phyloP scores from a whole-genome alignment of 2,888 invertebrate species.

The Loripinus fragilis region DNA sequence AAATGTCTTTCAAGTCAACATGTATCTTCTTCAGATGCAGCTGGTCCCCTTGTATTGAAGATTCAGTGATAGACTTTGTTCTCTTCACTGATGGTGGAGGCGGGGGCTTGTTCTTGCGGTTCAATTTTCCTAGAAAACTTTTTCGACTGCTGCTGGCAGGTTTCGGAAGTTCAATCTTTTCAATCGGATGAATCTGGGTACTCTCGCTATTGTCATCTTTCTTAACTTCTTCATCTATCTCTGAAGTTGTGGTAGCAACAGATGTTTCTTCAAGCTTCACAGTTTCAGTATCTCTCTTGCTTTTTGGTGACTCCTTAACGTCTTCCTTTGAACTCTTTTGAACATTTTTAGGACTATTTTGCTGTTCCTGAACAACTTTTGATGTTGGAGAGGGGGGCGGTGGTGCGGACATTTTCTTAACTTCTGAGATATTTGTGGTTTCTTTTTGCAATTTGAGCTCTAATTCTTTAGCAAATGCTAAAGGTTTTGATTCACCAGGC shows the following conservation, averaged over 20 bases:
- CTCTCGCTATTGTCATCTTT: slow-evolving; percentile 30
- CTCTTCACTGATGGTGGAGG: slow-evolving; percentile 73
- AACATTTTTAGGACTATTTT: slow-evolving; percentile 41
- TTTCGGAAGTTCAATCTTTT: slow-evolving; percentile 77
- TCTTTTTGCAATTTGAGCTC: slow-evolving; percentile 69
- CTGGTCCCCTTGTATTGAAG: slow-evolving; percentile 63
- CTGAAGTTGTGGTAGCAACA: slow-evolving; percentile 34
- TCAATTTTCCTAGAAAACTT: slow-evolving; percentile 76
- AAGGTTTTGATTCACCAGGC: slow-evolving; percentile 50
- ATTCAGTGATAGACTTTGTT: slow-evolving; percentile 76
- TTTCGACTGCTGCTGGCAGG: slow-evolving; percentile 69
- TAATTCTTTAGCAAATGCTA: slow-evolving; percentile 72
- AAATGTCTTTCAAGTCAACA: slow-evolving; percentile 74
- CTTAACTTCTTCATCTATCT: slow-evolving; percentile 25
- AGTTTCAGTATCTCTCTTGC: slow-evolving; percentile 15
- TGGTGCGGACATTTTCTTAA: slow-evolving; percentile 50
- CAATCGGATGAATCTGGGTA: slow-evolving; percentile 39
- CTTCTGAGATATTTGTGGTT: slow-evolving; percentile 29
- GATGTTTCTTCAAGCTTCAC: slow-evolving; percentile 20
- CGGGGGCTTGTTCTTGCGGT: slow-evolving; percentile 71
- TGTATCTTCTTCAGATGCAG: slow-evolving; percentile 69
- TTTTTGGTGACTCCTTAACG: slow-evolving; percentile 22
- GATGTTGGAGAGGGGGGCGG: slow-evolving; percentile 49
- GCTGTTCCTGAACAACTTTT: slow-evolving; percentile 26
- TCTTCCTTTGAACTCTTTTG: slow-evolving; percentile 24